Evolutionary conservation across 2,888 invertebrate genomes (phyloP), one percentile per base, ranked within the genome.

Genomic region (Tortrix viridana): DNA sequence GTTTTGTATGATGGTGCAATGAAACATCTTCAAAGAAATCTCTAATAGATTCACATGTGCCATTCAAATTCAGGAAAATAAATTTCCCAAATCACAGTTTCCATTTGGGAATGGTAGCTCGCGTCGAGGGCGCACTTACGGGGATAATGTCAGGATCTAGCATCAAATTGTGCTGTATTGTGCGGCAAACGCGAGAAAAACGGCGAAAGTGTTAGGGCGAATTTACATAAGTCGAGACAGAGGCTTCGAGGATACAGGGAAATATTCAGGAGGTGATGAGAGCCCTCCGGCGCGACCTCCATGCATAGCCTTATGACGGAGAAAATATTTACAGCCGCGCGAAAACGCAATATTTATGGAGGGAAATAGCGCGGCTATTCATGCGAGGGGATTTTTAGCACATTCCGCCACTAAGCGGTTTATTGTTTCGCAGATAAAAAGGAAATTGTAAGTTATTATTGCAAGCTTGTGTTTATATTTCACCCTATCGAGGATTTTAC

Each of bases 141-240:
- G 76, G 85, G 83, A 86, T 90, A 87, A 89, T 89, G 85, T 79
- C 67, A 71, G 82, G 80, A 84, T 84, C 80, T 79, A 74, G 78
- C 84, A 80, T 89, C 89, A 90, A 90, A 91, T 92, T 91, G 91
- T 84, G 78, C 77, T 76, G 85, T 84, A 91, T 91, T 91, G 90
- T 89, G 85, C 79, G 82, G 77, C 85, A 89, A 89, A 89, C 82
- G 86, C 82, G 88, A 85, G 86, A 89, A 91, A 92, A 89, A 88
- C 86, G 88, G 72, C 75, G 84, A 87, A 89, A 91, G 89, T 91
- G 90, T 92, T 88, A 84, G 89, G 85, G 83, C 83, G 73, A 75
- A 91, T 92, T 92, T 89, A 89, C 91, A 92, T 91, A 91, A 91
- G 86, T 89, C 85, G 90, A 88, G 89, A 88, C 90, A 90, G 89